Conservation (phyloP, 2,888 invertebrate genomes). For the Sarcophaga variegata region DNA sequence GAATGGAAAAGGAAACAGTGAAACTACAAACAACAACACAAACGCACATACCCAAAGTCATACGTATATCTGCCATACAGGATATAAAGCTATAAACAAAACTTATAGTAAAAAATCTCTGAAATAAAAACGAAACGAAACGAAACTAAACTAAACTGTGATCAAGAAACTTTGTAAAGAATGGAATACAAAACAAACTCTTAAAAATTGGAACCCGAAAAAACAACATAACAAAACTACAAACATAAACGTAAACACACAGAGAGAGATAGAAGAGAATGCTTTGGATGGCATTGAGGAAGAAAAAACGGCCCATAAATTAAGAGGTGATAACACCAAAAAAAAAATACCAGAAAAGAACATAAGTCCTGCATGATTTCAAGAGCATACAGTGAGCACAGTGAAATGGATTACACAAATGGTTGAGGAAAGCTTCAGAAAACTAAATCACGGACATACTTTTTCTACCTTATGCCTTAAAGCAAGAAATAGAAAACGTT, state of each 20-base stretch:
- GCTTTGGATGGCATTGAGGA: not conserved
- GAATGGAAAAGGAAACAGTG: conserved; percentile 13
- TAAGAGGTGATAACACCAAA: conserved; percentile 37
- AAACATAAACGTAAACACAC: not conserved
- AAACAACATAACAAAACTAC: not conserved
- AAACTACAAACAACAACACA: conserved; percentile 23
- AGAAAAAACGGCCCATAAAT: conserved; percentile 34
- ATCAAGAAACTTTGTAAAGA: not conserved
- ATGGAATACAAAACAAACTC: not conserved
- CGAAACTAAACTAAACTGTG: not conserved
- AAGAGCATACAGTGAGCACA: too few relatives aligned
- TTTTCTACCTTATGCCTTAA: too few relatives aligned
- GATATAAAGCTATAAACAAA: not conserved
- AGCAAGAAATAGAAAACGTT: too few relatives aligned
- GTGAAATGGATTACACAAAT: too few relatives aligned
- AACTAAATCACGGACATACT: too few relatives aligned
- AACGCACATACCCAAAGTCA: not conserved
- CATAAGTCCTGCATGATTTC: conserved; percentile 4
- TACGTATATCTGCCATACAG: too few relatives aligned
- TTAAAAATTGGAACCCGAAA: too few relatives aligned
- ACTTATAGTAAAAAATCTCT: not conserved
- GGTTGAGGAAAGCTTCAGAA: too few relatives aligned
- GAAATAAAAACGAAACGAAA: not conserved
- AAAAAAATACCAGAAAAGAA: not conserved
- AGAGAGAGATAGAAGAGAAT: not conserved